Base-by-base conservation (phyloP, 1,140 invertebrate genomes). In the Sarcophaga bullata region DNA sequence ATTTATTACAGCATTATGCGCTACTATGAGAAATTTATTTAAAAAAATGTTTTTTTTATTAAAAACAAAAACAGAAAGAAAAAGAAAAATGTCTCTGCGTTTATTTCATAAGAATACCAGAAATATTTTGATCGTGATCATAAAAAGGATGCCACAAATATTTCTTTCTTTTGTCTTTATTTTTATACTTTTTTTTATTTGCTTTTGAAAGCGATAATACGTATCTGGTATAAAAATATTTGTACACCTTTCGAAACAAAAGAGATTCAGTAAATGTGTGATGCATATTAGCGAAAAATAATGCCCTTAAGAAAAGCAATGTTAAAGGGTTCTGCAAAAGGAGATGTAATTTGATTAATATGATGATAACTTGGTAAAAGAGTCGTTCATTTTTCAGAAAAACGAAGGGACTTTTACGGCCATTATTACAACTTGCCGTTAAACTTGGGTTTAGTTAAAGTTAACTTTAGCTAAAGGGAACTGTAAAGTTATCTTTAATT, bases 111-210 rank as follows among this genome's bases (percentile, higher is more conserved):
- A 25, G 10, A 75, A 75, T 47, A 11, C 73, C 8, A 15, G 15
- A 75, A 75, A 75, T 75, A 75, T 75, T 75, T 75, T 75, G 37
- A n/a, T 75, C 73, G 73, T 76, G 73, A 76, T 76, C 73, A 76
- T 17, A 47, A 49, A 76, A 49, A 48, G 48, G 48, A 76, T 75
- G 73, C 73, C 73, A 75, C 7, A 75, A 48, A 76, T 49, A 76
- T 49, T 17, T 73, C 15, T 37, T 47, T 37, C 68, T 73, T 58
- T 73, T 73, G 17, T 73, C 68, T 25, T 73, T 37, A 37, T 37
- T 37, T 37, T 37, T 37, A 37, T 37, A 37, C 25, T 37, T 73
- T 73, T 73, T 47, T 47, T 6, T 73, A 6, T 73, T 48, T 75
- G 47, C 6, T 76, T 68, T 68, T 68, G 17, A 19, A 19, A 17